Evolutionary conservation across 2,797 vertebrate genomes (phyloP).

Genomic region (Rhynchotus rufescens): DNA sequence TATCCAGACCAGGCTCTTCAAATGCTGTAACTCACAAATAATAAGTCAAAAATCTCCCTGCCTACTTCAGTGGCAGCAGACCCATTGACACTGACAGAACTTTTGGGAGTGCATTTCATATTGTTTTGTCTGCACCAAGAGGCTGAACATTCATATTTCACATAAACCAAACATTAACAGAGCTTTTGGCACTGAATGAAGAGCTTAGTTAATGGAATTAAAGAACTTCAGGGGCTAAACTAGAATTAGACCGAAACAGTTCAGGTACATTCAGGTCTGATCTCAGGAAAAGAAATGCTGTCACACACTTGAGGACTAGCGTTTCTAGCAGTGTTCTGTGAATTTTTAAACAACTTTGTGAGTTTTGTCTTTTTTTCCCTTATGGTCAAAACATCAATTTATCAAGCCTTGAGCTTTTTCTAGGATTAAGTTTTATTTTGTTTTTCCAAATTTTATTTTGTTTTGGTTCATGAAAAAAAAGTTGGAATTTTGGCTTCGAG

Average conservation of each 20-base stretch:
- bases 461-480: neutral
- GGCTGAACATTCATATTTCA: neutral
- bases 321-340: neutral
- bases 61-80: neutral
- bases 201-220: neutral
- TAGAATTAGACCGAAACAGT: neutral
- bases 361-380: neutral
- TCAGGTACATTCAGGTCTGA: neutral
- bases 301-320: neutral
- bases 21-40: neutral
- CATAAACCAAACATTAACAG: neutral
- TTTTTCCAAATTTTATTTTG: neutral
- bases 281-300: neutral
- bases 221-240: neutral
- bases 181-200: neutral
- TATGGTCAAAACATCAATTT: neutral
- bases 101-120: neutral
- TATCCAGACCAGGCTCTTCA: neutral
- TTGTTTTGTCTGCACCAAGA: neutral
- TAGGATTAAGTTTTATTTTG: neutral
- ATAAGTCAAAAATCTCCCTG: neutral
- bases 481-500: neutral
- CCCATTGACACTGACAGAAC: neutral
- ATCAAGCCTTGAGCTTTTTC: neutral
- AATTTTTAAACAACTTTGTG: neutral